Conservation (phyloP, 2,888 invertebrate genomes). For the Anticlea derivata region DNA sequence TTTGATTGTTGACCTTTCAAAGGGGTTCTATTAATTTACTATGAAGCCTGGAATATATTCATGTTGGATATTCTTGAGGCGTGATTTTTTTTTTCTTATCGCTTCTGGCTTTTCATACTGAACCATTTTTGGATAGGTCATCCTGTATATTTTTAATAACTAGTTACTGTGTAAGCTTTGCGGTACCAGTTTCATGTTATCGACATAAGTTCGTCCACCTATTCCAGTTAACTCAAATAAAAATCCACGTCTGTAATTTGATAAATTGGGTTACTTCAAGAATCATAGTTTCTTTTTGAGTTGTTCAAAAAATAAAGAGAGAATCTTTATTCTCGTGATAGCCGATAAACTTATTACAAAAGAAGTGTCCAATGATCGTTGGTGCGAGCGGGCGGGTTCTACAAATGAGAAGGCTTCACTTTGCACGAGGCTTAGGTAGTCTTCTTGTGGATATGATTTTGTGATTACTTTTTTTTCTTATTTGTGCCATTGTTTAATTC, state of each 20-base stretch:
- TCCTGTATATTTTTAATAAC: too few species aligned
- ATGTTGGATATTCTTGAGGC: too few species aligned
- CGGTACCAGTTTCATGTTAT: background rate
- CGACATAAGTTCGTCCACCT: background rate
- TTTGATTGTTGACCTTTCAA: too few species aligned
- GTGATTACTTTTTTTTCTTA: conserved; percentile 4
- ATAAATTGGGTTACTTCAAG: conserved; percentile 9
- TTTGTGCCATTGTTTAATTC: background rate
- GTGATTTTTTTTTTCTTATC: too few species aligned
- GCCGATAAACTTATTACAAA: conserved; percentile 68
- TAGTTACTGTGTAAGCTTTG: too few species aligned
- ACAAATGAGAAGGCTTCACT: conserved; percentile 59
- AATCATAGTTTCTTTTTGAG: conserved; percentile 9
- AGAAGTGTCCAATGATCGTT: conserved; percentile 61
- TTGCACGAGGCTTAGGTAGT: conserved; percentile 10
- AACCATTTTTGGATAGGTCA: too few species aligned
- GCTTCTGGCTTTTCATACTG: too few species aligned
- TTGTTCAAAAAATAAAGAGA: conserved; percentile 37
- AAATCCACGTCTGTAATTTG: background rate
- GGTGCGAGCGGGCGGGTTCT: conserved; percentile 57
- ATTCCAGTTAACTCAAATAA: background rate
- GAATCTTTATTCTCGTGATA: conserved; percentile 49
- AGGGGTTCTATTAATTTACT: too few species aligned
- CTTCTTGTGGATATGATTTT: conserved; percentile 14
- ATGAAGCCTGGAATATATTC: too few species aligned